Evolutionary conservation across 2,113 vertebrate species (phyloP).

Genomic region (Orientallactaga bullata): DNA sequence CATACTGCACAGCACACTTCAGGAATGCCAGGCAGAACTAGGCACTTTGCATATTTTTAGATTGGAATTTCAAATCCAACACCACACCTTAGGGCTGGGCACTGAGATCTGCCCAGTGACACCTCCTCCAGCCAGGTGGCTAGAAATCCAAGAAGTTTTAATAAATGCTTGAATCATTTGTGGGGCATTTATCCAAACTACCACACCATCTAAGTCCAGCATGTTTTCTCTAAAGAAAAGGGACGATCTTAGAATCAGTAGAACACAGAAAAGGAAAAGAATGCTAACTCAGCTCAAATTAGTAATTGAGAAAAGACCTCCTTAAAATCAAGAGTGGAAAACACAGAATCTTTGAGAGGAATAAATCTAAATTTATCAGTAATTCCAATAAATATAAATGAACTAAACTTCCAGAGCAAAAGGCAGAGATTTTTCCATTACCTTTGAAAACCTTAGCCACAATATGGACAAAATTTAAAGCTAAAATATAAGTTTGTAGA

Average conservation of each 20-base stretch:
- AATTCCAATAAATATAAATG: slow-evolving; percentile 62
- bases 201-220: not conserved
- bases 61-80: too few relatives aligned
- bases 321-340: not conserved
- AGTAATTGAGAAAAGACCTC: not conserved
- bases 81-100: too few relatives aligned
- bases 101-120: too few relatives aligned
- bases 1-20: too few relatives aligned
- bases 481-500: slow-evolving; percentile 9
- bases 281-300: not conserved
- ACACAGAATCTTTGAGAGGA: not conserved
- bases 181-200: too few relatives aligned
- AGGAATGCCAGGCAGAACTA: too few relatives aligned
- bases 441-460: slow-evolving; percentile 18
- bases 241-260: not conserved
- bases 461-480: not conserved
- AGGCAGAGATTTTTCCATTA: slow-evolving; percentile 32
- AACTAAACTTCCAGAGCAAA: slow-evolving; percentile 57
- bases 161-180: too few relatives aligned
- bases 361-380: slow-evolving; percentile 26
- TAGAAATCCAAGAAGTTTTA: too few relatives aligned
- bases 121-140: too few relatives aligned
- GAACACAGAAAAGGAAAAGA: not conserved
- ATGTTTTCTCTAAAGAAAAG: not conserved
- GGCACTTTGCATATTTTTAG: too few relatives aligned